These are phyloP conservation scores for Cliona cf. orientalis DNA, from an alignment of 37 sponge, comb jelly and placozoan genomes.

Conservation along the genomic window DNA sequence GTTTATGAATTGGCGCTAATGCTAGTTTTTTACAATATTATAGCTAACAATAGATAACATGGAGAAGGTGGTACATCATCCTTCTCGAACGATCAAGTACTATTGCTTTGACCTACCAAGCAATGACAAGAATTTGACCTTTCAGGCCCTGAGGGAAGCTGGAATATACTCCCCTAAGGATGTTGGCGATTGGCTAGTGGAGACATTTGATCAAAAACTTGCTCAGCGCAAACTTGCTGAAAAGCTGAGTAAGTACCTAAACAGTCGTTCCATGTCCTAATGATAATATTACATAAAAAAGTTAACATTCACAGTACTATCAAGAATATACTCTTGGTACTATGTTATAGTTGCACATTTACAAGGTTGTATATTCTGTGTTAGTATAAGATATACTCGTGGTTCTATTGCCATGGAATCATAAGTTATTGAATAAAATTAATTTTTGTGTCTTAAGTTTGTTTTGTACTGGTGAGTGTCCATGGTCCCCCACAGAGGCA, in stretches of 20 bases:
- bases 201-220: slow-evolving; percentile 24
- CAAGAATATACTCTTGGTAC: too few relatives aligned
- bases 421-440: too few relatives aligned
- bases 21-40: background rate
- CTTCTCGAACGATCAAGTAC: background rate
- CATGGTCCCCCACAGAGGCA: slow-evolving; percentile 74
- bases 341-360: too few relatives aligned
- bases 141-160: slow-evolving; percentile 27
- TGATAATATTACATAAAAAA: background rate
- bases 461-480: too few relatives aligned
- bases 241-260: slow-evolving; percentile 25
- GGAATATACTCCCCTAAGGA: slow-evolving; percentile 39
- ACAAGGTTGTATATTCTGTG: too few relatives aligned
- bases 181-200: slow-evolving; percentile 54
- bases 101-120: background rate
- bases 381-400: too few relatives aligned
- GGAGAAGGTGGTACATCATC: background rate
- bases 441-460: too few relatives aligned
- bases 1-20: background rate
- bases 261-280: too few relatives aligned
- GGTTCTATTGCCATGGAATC: too few relatives aligned
- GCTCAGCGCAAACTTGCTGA: slow-evolving; percentile 38
- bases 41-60: background rate
- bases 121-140: background rate
- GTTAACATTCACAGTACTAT: too few relatives aligned